Evolutionary conservation across 1,140 invertebrate genomes (phyloP).

Genomic region (Physella acuta): DNA sequence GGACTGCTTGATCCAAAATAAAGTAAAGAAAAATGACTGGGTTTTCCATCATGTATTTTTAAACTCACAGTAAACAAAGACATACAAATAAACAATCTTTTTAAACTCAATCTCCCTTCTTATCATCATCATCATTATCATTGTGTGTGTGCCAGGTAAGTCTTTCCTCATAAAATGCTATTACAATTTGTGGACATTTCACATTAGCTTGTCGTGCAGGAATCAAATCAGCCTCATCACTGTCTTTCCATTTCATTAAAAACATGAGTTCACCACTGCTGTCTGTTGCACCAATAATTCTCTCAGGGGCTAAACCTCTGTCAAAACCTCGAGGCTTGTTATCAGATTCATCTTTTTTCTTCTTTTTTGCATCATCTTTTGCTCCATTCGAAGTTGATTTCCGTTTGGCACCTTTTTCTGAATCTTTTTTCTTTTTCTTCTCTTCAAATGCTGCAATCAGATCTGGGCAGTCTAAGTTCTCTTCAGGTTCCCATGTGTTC

Average conservation of each 20-base stretch:
- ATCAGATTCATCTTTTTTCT: slow-evolving; percentile 41
- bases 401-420: slow-evolving; percentile 63
- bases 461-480: slow-evolving; percentile 83
- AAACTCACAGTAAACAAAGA: no score
- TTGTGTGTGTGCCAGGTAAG: slow-evolving; percentile 86
- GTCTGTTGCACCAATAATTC: slow-evolving; percentile 90
- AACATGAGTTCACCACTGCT: slow-evolving; percentile 70
- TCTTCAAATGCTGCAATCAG: slow-evolving; percentile 89
- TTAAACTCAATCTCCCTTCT: slow-evolving; percentile 8
- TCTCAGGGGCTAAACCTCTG: slow-evolving; percentile 84
- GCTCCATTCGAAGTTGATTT: slow-evolving; percentile 25
- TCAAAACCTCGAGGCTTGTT: slow-evolving; percentile 75
- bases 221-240: slow-evolving; percentile 91
- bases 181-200: slow-evolving; percentile 91
- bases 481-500: slow-evolving; percentile 62
- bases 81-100: no score
- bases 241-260: slow-evolving; percentile 96
- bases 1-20: no score
- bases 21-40: no score
- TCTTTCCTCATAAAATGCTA: slow-evolving; percentile 93
- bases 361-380: slow-evolving; percentile 24
- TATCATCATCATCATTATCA: slow-evolving; percentile 31
- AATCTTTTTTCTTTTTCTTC: slow-evolving; percentile 63
- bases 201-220: slow-evolving; percentile 87
- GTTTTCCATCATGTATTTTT: no score